Conservation (phyloP, 2,113 vertebrate genomes). For the Pholis gunnellus region DNA sequence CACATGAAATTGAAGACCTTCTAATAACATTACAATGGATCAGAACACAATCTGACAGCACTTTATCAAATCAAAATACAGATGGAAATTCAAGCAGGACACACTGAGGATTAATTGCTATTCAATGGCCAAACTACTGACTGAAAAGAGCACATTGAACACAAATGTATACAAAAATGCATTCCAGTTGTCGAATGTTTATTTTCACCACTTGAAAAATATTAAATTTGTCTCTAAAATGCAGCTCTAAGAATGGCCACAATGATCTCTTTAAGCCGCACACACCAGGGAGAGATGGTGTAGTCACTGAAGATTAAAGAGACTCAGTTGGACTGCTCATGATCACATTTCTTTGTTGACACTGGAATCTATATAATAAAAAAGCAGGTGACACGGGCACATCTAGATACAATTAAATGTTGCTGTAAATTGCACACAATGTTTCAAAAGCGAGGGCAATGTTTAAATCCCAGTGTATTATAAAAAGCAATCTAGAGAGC, state of each 20-base stretch:
- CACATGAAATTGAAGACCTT: neutral
- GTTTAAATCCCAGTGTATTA: neutral
- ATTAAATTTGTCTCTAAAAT: neutral
- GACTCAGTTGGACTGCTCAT: neutral
- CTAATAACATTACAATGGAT: neutral
- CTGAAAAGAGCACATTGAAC: neutral
- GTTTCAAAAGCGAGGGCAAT: neutral
- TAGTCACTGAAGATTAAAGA: neutral
- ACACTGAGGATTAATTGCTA: neutral
- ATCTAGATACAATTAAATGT: conserved; percentile 30
- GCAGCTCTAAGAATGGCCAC: neutral
- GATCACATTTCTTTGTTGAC: conserved; percentile 4
- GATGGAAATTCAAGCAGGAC: neutral
- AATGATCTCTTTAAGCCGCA: neutral
- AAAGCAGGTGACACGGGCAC: neutral
- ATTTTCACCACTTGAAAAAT: neutral
- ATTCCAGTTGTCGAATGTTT: neutral
- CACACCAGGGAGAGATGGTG: neutral
- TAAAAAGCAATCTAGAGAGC: conserved; percentile 11
- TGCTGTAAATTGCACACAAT: neutral
- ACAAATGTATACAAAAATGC: neutral
- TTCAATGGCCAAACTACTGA: neutral
- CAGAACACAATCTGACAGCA: neutral
- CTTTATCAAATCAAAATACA: neutral
- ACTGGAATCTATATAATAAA: conserved; percentile 8